phyloP scores from a whole-genome alignment of 1,140 invertebrate genomes.

The Aphidius gifuensis region DNA sequence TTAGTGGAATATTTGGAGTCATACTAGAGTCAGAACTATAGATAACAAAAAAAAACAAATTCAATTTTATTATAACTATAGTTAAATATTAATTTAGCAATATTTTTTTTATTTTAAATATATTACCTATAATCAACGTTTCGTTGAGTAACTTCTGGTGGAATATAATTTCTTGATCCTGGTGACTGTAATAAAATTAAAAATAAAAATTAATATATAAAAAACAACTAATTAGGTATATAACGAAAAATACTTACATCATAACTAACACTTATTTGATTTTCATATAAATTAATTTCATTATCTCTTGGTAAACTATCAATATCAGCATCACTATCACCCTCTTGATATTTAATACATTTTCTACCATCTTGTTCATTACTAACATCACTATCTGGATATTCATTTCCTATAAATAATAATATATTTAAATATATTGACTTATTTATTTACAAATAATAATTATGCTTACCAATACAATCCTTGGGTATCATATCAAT shows the following conservation, averaged over 20 bases:
- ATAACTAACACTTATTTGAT: constrained; percentile 44
- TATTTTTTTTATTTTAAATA: too few species aligned
- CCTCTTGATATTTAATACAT: constrained; percentile 57
- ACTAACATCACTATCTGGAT: constrained; percentile 64
- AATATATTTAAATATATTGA: neutral
- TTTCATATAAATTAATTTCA: constrained; percentile 33
- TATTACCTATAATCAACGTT: too few species aligned
- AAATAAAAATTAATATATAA: too few species aligned
- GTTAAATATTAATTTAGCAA: too few species aligned
- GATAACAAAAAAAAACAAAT: constrained; percentile 1
- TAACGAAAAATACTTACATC: constrained; percentile 33
- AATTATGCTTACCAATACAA: constrained; percentile 81
- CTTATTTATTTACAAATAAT: constrained; percentile 46
- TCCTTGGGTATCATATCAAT: constrained; percentile 91
- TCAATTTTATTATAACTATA: neutral
- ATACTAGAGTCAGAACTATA: constrained; percentile 66
- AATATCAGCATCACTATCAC: constrained; percentile 69
- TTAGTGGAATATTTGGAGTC: constrained; percentile 95
- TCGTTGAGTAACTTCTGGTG: too few species aligned
- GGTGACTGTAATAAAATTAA: too few species aligned
- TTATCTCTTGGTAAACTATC: constrained; percentile 41
- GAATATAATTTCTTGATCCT: too few species aligned
- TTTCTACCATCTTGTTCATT: constrained; percentile 62
- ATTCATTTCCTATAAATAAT: constrained; percentile 55
- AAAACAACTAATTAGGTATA: constrained; percentile 7